phyloP scores from a whole-genome alignment of 2,888 invertebrate species.

The Herminia tarsipennalis region DNA sequence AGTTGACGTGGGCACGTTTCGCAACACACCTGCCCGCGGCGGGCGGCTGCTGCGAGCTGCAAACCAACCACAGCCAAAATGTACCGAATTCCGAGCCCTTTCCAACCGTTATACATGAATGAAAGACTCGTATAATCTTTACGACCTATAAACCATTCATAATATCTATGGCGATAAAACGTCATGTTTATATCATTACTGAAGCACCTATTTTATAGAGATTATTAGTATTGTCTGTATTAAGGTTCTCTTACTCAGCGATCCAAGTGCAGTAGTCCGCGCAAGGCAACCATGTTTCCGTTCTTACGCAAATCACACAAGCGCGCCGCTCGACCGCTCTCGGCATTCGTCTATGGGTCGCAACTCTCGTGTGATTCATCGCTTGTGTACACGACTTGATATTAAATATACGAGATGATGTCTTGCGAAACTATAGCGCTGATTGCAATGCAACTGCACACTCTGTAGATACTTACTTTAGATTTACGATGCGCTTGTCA shows the following conservation, averaged over 20 bases:
- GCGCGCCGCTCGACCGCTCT: conserved; percentile 40
- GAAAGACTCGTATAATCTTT: conserved; percentile 37
- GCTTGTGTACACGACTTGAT: conserved; percentile 32
- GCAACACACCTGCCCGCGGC: conserved; percentile 66
- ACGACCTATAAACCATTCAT: conserved; percentile 45
- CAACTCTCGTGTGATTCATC: conserved; percentile 44
- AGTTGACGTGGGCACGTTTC: conserved; percentile 66
- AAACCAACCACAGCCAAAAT: conserved; percentile 17
- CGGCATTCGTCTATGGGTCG: conserved; percentile 40
- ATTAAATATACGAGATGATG: conserved; percentile 46
- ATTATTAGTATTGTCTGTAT: conserved; percentile 23
- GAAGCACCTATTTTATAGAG: conserved; percentile 20
- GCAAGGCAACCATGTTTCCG: conserved; percentile 56
- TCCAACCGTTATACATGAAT: conserved; percentile 31
- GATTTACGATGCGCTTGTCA: neutral
- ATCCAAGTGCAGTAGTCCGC: conserved; percentile 48
- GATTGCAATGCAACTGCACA: conserved; percentile 46
- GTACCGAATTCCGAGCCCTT: conserved; percentile 28
- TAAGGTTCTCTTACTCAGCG: conserved; percentile 21
- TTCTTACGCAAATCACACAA: conserved; percentile 55
- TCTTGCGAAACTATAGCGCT: conserved; percentile 47
- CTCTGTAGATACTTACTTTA: conserved; percentile 9
- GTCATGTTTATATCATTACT: conserved; percentile 19
- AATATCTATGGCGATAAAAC: conserved; percentile 40
- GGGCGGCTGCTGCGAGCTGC: conserved; percentile 35